phyloP scores from a whole-genome alignment of 1,140 invertebrate genomes.

The Agrypnia vestita region DNA sequence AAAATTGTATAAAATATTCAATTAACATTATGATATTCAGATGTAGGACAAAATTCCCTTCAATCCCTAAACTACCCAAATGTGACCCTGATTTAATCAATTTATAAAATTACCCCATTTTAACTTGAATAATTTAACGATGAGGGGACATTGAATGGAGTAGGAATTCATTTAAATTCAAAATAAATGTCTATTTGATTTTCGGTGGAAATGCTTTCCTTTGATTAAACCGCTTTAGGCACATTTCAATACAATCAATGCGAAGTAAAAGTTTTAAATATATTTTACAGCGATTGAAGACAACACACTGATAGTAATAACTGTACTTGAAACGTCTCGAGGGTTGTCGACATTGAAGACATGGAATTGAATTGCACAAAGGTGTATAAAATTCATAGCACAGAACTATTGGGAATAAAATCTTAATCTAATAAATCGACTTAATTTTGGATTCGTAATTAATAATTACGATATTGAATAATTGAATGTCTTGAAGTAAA shows the following conservation, averaged over 20 bases:
- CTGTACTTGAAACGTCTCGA: too few species aligned
- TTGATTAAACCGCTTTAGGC: neutral
- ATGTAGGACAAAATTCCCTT: slow-evolving; percentile 4
- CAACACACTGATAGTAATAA: too few species aligned
- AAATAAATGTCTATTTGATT: slow-evolving; percentile 2
- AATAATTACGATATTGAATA: too few species aligned
- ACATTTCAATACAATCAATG: neutral
- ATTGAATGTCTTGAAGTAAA: too few species aligned
- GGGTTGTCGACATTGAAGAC: too few species aligned
- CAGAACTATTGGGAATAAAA: too few species aligned
- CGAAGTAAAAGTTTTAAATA: neutral
- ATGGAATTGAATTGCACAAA: too few species aligned
- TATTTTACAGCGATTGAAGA: too few species aligned
- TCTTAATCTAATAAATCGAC: too few species aligned
- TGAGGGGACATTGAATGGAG: neutral
- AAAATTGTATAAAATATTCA: slow-evolving; percentile 10
- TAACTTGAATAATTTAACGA: slow-evolving; percentile 25
- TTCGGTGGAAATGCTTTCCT: neutral
- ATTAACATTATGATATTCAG: slow-evolving; percentile 17
- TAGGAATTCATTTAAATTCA: slow-evolving; percentile 1
- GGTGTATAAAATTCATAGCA: too few species aligned
- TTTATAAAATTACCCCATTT: slow-evolving; percentile 32
- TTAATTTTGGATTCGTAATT: too few species aligned
- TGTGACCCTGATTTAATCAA: slow-evolving; percentile 35
- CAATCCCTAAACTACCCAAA: slow-evolving; percentile 31